Conservation (phyloP, 2,888 invertebrate species). For the Zele albiditarsus region DNA sequence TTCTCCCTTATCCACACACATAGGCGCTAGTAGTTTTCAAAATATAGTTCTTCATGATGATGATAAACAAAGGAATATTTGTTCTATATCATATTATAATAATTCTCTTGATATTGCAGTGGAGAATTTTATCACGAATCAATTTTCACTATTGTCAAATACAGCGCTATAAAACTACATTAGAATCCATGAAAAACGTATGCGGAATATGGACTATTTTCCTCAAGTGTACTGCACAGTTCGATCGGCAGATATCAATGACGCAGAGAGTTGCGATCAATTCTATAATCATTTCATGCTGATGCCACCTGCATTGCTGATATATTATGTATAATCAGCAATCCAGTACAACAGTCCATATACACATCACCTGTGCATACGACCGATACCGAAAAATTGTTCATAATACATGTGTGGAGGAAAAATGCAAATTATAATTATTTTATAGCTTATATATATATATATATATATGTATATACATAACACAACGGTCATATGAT, state of each 20-base stretch:
- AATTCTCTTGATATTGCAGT: not conserved
- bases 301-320: not conserved
- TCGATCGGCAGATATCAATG: not conserved
- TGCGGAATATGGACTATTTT: not conserved
- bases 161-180: not conserved
- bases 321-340: too few species aligned
- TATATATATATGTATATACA: slow-evolving; percentile 60
- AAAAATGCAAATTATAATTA: slow-evolving; percentile 12
- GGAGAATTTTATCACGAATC: not conserved
- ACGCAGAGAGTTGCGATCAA: not conserved
- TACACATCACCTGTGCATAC: not conserved
- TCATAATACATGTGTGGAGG: not conserved
- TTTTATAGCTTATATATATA: slow-evolving; percentile 53
- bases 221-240: not conserved
- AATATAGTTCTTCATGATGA: too few species aligned
- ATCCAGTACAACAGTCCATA: too few species aligned
- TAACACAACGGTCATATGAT: slow-evolving; percentile 61
- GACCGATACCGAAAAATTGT: not conserved
- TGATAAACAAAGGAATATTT: too few species aligned
- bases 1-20: too few species aligned
- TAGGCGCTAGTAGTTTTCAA: too few species aligned
- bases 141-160: not conserved
- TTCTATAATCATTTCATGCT: not conserved
- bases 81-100: not conserved
- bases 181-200: not conserved